phyloP scores from a whole-genome alignment of 1,140 invertebrate species.

The Whitmania pigra region DNA sequence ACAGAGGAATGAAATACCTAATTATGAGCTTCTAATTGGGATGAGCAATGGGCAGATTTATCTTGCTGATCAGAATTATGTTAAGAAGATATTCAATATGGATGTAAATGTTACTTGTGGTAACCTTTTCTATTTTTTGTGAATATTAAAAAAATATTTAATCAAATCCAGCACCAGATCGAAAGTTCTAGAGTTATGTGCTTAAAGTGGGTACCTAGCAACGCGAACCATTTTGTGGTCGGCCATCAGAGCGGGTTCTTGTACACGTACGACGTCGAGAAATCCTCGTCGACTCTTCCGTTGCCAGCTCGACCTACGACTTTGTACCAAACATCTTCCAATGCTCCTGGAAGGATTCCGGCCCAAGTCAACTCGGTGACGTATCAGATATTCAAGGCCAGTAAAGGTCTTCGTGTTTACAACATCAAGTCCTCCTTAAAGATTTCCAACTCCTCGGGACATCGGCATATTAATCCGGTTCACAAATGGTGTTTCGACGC shows the following conservation, averaged over 20 bases:
- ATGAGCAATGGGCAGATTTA: too few species aligned
- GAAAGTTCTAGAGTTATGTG: slow-evolving; percentile 97
- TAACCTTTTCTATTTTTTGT: too few species aligned
- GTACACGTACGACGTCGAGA: slow-evolving; percentile 92
- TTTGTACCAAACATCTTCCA: slow-evolving; percentile 83
- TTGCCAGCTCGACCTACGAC: slow-evolving; percentile 84
- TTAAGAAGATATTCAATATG: too few species aligned
- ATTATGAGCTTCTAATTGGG: too few species aligned
- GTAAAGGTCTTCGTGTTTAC: too few species aligned
- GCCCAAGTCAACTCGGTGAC: slow-evolving; percentile 49
- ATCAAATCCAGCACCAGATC: slow-evolving; percentile 65
- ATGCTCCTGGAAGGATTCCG: slow-evolving; percentile 82
- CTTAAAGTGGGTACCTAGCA: slow-evolving; percentile 88
- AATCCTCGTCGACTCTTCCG: slow-evolving; percentile 65
- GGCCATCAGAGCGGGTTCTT: slow-evolving; percentile 90
- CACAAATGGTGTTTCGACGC: slow-evolving; percentile 56
- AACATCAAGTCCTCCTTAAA: too few species aligned
- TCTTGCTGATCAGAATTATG: too few species aligned
- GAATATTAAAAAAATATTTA: background rate
- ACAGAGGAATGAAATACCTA: too few species aligned
- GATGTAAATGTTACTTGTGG: too few species aligned
- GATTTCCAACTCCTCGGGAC: too few species aligned
- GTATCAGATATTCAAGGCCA: too few species aligned
- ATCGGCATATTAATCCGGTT: slow-evolving; percentile 59
- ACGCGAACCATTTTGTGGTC: slow-evolving; percentile 78